Base-by-base conservation (phyloP, 2,797 vertebrate genomes). In the Botia almorhae region DNA sequence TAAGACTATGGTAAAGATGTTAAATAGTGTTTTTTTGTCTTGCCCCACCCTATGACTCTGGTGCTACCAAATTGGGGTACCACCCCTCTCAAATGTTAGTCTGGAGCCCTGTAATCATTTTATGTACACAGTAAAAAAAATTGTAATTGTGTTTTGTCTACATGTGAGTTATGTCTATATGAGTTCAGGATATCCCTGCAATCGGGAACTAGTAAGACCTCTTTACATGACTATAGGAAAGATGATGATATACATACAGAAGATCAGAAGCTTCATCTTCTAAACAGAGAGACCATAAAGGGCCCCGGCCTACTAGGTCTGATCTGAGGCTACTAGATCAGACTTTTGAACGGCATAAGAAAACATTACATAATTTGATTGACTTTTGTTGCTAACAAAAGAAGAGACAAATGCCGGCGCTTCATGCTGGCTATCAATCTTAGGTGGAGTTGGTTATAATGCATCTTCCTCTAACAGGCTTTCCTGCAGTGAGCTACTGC, bases 401-500 rank as follows among this genome's bases (percentile, higher is more conserved):
- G 48, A 72, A 67, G 55, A 74, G 81, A 85, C 74, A 84, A 75
- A 87, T 76, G 51, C 23, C 63, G 39, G 55, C 76, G 68, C 43
- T 63, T 19, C 33, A 39, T 33, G 2, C 78, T 72, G 55, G 53
- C 53, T 69, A 85, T 80, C 74, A 76, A 74, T 83, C 76, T 67
- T 51, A 61, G 43, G 11, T 51, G 33, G 48, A 69, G 60, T 51
- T 43, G 56, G 29, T 73, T 77, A 77, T 77, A 77, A 87, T 86
- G 70, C 33, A 76, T 88, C 84, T 82, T 81, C 69, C 71, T 72
- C 75, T 76, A 84, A 86, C 81, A 74, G 81, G 69, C 78, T 77
- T 78, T 81, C 76, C 71, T 63, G 82, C 72, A 69, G 81, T 68
- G 82, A 81, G 50, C 75, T 17, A 77, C 7, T 14, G 65, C 71